Base-by-base conservation (phyloP, 2,797 vertebrate species). In the Amblyopsis hoosieri region DNA sequence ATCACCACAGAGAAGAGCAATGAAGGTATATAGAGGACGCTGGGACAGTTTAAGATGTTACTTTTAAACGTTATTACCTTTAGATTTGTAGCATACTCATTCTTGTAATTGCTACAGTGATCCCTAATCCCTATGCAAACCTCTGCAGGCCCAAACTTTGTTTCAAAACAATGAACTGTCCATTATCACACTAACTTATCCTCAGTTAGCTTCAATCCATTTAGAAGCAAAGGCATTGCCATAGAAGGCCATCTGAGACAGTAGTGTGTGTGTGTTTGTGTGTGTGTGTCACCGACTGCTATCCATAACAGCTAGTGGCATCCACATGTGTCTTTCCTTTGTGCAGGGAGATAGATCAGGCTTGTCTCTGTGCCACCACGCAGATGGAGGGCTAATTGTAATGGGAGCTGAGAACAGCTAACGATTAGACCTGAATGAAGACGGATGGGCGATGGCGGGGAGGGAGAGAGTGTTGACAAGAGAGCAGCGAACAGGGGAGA, bases 331-430 rank as follows among this genome's bases (percentile, higher is more conserved):
- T 67, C 75, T 80, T 62, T 68, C 70, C 64, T 70, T 64, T 65
- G 78, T 75, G 74, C 15, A 54, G 53, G 59, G 60, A 73, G 79
- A 84, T 67, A 56, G 71, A 86, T 80, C 74, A 62, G 79, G 55
- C 51, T 72, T 74, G 76, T 76, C 67, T 78, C 49, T 77, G 69
- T 60, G 50, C 74, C 70, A 57, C 72, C 71, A 62, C 78, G 76
- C 85, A 89, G 88, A 89, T 86, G 86, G 86, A 86, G 74, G 76
- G 69, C 69, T 89, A 90, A 89, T 88, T 89, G 83, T 85, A 83
- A 82, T 69, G 76, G 81, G 84, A 82, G 71, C 84, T 64, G 80
- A 75, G 84, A 85, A 84, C 78, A 77, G 79, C 83, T 75, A 86
- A 76, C 84, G 86, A 84, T 86, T 86, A 82, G 72, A 76, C 62